Evolutionary conservation across 2,797 vertebrate species (phyloP), one percentile per base, ranked within the genome.

Genomic region (Bufotes viridis): DNA sequence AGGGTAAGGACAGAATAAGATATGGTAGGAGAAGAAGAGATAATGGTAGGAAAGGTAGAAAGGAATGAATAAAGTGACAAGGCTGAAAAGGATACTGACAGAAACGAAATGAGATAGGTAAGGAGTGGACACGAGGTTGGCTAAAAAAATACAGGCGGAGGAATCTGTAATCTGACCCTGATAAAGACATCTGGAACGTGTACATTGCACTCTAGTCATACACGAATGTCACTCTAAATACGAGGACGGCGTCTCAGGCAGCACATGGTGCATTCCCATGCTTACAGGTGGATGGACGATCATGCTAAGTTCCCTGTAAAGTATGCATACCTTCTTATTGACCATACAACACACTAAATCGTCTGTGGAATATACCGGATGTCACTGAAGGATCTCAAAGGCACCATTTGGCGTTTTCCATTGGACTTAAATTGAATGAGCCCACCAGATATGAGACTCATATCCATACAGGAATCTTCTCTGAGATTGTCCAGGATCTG

Each of bases 161-260:
- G 76, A 78, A 89, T 69, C 18, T 72, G 80, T 67, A 78, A 65
- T 72, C n/a, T 34, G 75, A 76, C 53, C 61, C 81, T 79, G 26
- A 83, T 85, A 80, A 79, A 55, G 75, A 57, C 80, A 51, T 63
- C 29, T 81, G 34, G 79, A 63, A n/a, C 14, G 11, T 60, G 58
- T 81, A 7, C 18, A 78, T 10, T 75, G n/a, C 10, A 81, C 5
- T 63, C 24, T 20, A 82, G 69, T 22, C 51, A 74, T 34, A 69
- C 57, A 81, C 65, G 83, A 72, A 55, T 34, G 60, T 65, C 60
- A 55, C 70, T 53, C 60, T 29, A 76, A 51, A 24, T 85, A 10
- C 34, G 15, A 53, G 74, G 3, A 78, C 70, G 58, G 18, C 29
- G 3, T 69, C 60, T 78, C 22, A 67, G n/a, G 24, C 29, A 12